A percentile compares a stretch with the other conserved stretches of the same genome.
These are phyloP conservation scores for Lontra canadensis DNA, from an alignment of 2,113 vertebrate species.

Conservation along the genomic window DNA sequence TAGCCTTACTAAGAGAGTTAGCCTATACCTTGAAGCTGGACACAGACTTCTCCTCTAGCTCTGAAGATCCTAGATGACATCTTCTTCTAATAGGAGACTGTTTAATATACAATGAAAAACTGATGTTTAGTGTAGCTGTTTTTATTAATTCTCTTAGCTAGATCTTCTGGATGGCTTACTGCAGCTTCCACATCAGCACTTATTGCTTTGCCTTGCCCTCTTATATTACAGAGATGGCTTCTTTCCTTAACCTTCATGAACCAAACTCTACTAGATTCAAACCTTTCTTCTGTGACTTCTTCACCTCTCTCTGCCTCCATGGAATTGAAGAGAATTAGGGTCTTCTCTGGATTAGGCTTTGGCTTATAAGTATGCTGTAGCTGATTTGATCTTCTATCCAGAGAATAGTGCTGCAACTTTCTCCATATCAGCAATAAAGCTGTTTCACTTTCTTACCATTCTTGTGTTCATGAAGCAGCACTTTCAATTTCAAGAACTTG, in stretches of 20 bases:
- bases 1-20: background rate
- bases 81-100: background rate
- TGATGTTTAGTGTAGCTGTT: background rate
- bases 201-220: background rate
- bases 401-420: background rate
- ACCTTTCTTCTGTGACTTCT: background rate
- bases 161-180: background rate
- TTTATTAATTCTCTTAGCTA: background rate
- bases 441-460: background rate
- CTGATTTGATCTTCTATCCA: background rate
- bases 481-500: background rate
- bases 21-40: background rate
- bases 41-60: background rate
- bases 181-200: background rate
- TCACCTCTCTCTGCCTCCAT: background rate
- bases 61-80: background rate
- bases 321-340: background rate
- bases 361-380: background rate
- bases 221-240: background rate
- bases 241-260: background rate
- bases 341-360: background rate
- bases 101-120: background rate
- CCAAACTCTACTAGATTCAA: background rate
- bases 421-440: background rate
- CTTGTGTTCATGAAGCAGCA: background rate